phyloP scores from a whole-genome alignment of 1,140 invertebrate species.

The Megathymus violae region DNA sequence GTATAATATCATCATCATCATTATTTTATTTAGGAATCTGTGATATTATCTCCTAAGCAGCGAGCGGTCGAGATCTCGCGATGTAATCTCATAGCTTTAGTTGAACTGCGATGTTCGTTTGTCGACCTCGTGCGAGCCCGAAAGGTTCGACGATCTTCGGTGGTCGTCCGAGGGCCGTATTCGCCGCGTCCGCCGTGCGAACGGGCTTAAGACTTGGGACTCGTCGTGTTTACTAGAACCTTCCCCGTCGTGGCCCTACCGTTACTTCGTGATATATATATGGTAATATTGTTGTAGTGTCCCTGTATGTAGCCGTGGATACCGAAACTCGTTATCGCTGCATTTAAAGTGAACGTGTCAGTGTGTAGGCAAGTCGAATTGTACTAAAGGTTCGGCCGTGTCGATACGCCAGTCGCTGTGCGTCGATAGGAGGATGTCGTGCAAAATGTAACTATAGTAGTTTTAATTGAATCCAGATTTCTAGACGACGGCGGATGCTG shows the following conservation, averaged over 20 bases:
- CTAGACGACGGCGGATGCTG: too few species aligned
- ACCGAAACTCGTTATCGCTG: constrained; percentile 28
- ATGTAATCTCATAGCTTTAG: constrained; percentile 61
- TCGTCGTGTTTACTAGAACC: constrained; percentile 8
- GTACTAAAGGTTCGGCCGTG: constrained; percentile 32
- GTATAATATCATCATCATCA: neutral
- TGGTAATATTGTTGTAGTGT: constrained; percentile 28
- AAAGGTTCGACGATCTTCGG: neutral
- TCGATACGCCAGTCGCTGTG: constrained; percentile 37
- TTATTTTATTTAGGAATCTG: constrained; percentile 68
- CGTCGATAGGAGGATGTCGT: neutral
- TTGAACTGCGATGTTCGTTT: constrained; percentile 21
- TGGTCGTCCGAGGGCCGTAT: neutral
- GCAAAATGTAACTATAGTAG: neutral
- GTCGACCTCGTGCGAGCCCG: neutral
- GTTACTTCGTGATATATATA: constrained; percentile 25
- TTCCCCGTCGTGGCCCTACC: neutral
- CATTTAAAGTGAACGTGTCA: constrained; percentile 36
- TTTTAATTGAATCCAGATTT: too few species aligned
- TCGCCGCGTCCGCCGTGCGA: neutral
- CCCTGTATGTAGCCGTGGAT: constrained; percentile 18
- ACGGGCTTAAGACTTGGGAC: neutral
- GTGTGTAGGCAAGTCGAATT: constrained; percentile 18
- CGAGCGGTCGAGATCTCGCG: constrained; percentile 44
- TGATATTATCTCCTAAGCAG: constrained; percentile 80